These are phyloP conservation scores for Geotrupes spiniger DNA, from an alignment of 2,888 invertebrate genomes.

Conservation along the genomic window DNA sequence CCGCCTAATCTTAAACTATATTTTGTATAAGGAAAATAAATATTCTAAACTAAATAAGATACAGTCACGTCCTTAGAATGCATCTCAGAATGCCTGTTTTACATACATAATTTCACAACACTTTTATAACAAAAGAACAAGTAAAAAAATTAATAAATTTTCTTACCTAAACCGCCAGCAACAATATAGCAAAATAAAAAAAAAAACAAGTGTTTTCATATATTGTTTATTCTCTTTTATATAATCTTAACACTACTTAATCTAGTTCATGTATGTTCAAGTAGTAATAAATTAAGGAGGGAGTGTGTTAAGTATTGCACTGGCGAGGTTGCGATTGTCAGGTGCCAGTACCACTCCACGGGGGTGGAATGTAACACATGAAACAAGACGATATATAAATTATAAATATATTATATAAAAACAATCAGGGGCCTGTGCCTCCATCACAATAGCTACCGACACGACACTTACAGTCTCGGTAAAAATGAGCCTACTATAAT, in stretches of 20 bases:
- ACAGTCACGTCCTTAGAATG: too few relatives aligned
- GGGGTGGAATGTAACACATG: conserved; percentile 35
- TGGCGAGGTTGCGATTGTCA: conserved; percentile 48
- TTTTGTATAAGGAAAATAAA: too few relatives aligned
- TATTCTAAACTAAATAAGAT: too few relatives aligned
- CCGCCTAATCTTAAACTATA: too few relatives aligned
- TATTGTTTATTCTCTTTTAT: conserved; percentile 34
- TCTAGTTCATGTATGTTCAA: conserved; percentile 29
- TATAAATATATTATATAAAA: conserved; percentile 49
- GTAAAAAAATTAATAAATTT: too few relatives aligned
- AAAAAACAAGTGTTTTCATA: conserved; percentile 7
- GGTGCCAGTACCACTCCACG: conserved; percentile 48
- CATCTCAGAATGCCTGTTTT: too few relatives aligned
- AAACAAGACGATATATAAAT: conserved; percentile 50
- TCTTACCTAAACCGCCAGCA: too few relatives aligned
- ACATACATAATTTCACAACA: too few relatives aligned
- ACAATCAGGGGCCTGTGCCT: conserved; percentile 44
- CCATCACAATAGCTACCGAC: conserved; percentile 51
- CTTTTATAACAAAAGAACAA: too few relatives aligned
- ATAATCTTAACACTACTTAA: conserved; percentile 37
- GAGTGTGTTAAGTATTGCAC: conserved; percentile 48
- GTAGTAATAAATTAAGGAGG: conserved; percentile 38
- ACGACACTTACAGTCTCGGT: conserved; percentile 45
- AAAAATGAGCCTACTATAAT: conserved; percentile 44
- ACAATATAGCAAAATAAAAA: not conserved